A percentile compares a stretch with the other conserved stretches of the same genome.
Evolutionary conservation across 2,797 vertebrate species (phyloP).

Genomic region (Tangara arthus): DNA sequence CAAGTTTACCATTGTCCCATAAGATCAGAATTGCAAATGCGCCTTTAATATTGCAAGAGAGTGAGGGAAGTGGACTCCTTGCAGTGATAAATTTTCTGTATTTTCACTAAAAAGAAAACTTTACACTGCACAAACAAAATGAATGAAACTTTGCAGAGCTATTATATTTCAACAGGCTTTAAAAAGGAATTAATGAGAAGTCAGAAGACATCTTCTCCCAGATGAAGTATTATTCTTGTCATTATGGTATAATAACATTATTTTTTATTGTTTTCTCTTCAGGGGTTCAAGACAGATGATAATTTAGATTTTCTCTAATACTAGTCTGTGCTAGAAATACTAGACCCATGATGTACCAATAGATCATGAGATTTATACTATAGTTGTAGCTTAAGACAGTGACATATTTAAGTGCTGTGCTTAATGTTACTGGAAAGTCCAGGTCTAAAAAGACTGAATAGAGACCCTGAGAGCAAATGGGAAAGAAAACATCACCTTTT

Average conservation of each 20-base stretch:
- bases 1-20: not conserved
- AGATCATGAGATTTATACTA: conserved; percentile 28
- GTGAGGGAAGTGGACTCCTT: not conserved
- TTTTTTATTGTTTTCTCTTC: conserved; percentile 60
- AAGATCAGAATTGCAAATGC: not conserved
- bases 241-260: conserved; percentile 42
- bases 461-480: not conserved
- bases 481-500: not conserved
- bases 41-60: not conserved
- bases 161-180: conserved; percentile 12
- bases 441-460: not conserved
- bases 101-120: not conserved
- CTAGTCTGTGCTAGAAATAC: conserved; percentile 14
- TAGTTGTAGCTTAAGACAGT: not conserved
- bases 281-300: conserved; percentile 35
- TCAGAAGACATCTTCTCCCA: conserved; percentile 14
- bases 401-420: conserved; percentile 13
- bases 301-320: conserved; percentile 48
- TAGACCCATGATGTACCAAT: not conserved
- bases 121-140: not conserved
- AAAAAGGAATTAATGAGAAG: conserved; percentile 33
- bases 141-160: not conserved
- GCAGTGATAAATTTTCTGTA: not conserved
- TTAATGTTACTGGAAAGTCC: conserved; percentile 9
- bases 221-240: conserved; percentile 45